Evolutionary conservation across 2,797 vertebrate genomes (phyloP).

Genomic region (Hyperoplus lanceolatus): DNA sequence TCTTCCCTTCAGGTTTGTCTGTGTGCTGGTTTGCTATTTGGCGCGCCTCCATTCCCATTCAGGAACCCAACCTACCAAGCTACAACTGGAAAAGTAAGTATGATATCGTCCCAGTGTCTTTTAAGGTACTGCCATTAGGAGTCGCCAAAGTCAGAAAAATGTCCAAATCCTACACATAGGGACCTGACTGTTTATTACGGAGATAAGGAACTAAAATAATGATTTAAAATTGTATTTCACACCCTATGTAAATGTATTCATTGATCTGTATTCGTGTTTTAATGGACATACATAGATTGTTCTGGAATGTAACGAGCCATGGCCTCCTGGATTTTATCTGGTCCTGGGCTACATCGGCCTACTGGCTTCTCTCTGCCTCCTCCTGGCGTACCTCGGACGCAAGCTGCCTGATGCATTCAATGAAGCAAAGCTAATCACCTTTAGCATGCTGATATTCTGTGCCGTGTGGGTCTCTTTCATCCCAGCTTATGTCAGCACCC

Average conservation of each 20-base stretch:
- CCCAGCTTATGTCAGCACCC: constrained; percentile 83
- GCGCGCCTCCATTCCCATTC: constrained; percentile 78
- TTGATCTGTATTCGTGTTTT: constrained; percentile 9
- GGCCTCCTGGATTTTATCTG: constrained; percentile 83
- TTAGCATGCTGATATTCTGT: constrained; percentile 87
- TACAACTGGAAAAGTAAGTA: constrained; percentile 75
- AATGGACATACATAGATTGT: constrained; percentile 66
- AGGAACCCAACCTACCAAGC: constrained; percentile 81
- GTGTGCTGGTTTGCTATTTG: constrained; percentile 77
- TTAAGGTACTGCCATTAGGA: background rate
- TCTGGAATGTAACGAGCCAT: constrained; percentile 84
- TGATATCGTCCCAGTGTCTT: background rate
- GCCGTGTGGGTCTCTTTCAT: constrained; percentile 87
- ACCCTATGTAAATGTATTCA: background rate
- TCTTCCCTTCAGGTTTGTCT: constrained; percentile 72
- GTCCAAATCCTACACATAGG: background rate
- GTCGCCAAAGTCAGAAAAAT: background rate
- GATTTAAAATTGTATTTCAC: background rate
- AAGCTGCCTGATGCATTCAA: constrained; percentile 86
- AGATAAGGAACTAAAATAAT: background rate
- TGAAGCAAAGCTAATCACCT: constrained; percentile 85
- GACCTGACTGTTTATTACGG: background rate
- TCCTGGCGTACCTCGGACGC: constrained; percentile 82
- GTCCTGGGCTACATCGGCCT: constrained; percentile 86
- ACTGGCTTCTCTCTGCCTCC: constrained; percentile 81